A percentile compares a stretch with the other conserved stretches of the same genome.
Conservation (phyloP, 2,113 vertebrate species). For the Vulpes ferrilata region DNA sequence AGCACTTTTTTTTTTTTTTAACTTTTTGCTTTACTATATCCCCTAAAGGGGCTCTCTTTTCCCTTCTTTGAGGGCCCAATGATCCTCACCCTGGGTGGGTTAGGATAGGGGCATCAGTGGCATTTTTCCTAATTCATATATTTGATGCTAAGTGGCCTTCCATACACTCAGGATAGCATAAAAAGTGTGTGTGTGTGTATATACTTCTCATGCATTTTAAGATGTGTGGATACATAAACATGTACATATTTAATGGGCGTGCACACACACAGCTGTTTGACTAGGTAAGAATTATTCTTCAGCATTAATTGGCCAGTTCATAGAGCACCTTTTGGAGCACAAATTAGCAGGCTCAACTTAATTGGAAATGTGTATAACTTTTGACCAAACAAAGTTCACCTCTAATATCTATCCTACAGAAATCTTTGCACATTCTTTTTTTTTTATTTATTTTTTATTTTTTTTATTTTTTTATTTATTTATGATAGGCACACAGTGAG, state of each 20-base stretch:
- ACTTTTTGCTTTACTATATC: not conserved
- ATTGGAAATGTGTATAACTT: not conserved
- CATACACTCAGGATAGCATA: not conserved
- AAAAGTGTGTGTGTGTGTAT: not conserved
- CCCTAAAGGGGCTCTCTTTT: not conserved
- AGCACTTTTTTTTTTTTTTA: not conserved
- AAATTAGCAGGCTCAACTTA: not conserved
- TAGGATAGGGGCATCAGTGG: not conserved
- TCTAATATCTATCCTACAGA: not conserved
- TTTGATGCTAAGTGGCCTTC: not conserved
- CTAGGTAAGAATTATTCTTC: not conserved
- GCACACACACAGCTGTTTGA: not conserved
- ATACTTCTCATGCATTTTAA: not conserved
- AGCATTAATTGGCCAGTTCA: not conserved
- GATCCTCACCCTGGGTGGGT: not conserved
- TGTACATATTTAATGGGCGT: not conserved
- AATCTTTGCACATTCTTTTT: not conserved
- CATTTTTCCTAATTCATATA: not conserved
- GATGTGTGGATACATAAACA: not conserved
- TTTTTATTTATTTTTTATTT: no score
- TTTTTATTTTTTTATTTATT: no score
- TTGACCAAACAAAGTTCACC: not conserved
- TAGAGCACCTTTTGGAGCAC: not conserved
- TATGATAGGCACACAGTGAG: no score
- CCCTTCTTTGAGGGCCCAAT: not conserved